A percentile compares a stretch with the other conserved stretches of the same genome.
These are phyloP conservation scores for Periphyllus acericola DNA, from an alignment of 2,888 invertebrate genomes.

Conservation along the genomic window DNA sequence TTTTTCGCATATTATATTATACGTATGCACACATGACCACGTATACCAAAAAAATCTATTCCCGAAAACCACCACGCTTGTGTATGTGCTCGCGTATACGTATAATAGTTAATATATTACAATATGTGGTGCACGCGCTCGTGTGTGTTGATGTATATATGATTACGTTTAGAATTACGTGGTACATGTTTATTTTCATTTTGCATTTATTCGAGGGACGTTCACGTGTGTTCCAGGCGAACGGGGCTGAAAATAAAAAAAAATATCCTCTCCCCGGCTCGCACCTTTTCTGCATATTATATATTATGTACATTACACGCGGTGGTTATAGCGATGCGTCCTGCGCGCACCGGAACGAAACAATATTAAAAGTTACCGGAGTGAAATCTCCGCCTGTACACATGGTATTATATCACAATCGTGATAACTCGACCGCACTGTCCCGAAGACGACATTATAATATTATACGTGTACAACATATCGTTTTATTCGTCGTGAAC, in stretches of 20 bases:
- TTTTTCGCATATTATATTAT: not conserved
- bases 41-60: not conserved
- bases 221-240: not conserved
- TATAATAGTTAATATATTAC: not conserved
- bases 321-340: not conserved
- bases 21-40: not conserved
- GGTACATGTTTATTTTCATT: not conserved
- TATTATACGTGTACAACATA: too few relatives aligned
- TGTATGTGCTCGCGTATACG: too few relatives aligned
- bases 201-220: not conserved
- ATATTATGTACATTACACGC: not conserved
- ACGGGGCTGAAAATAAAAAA: not conserved
- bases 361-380: conserved; percentile 33
- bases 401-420: not conserved
- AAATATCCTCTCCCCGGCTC: not conserved
- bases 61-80: not conserved
- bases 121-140: not conserved
- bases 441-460: too few relatives aligned
- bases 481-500: too few relatives aligned
- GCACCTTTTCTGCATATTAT: too few relatives aligned
- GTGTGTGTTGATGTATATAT: not conserved
- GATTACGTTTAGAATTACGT: not conserved
- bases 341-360: not conserved
- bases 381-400: conserved; percentile 7
- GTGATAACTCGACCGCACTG: too few relatives aligned